These are phyloP conservation scores for Coremacera marginata DNA, from an alignment of 2,888 invertebrate genomes.

Conservation along the genomic window DNA sequence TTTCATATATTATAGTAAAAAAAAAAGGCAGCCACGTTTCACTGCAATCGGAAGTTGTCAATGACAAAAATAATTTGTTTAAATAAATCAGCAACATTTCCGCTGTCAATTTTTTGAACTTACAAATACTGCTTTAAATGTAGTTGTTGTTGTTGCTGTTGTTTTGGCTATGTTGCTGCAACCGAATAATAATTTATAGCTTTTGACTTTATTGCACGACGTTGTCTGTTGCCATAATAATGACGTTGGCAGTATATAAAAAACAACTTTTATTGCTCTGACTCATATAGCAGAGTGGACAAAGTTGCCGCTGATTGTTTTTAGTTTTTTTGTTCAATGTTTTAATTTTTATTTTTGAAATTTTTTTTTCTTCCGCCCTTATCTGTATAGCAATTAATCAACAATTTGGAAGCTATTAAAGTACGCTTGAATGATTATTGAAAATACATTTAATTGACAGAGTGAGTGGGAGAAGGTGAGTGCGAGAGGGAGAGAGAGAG, in stretches of 20 bases:
- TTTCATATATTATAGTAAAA: not conserved
- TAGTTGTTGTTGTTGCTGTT: constrained; percentile 12
- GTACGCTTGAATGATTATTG: constrained; percentile 50
- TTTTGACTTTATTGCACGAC: not conserved
- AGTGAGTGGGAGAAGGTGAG: not conserved
- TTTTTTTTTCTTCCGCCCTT: constrained; percentile 39
- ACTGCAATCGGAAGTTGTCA: constrained; percentile 26
- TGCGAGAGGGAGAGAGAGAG: not conserved
- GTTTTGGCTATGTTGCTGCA: not conserved
- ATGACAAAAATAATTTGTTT: constrained; percentile 34
- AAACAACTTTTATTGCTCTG: constrained; percentile 28
- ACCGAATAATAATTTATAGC: constrained; percentile 28
- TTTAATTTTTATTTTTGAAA: constrained; percentile 26
- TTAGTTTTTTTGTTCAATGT: not conserved
- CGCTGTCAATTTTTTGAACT: constrained; percentile 29
- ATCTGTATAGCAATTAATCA: constrained; percentile 52
- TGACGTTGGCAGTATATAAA: constrained; percentile 20
- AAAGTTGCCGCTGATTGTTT: not conserved
- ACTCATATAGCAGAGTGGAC: constrained; percentile 14
- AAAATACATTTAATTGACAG: constrained; percentile 24
- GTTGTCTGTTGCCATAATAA: constrained; percentile 10
- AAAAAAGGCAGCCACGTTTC: not conserved
- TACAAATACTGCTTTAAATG: not conserved
- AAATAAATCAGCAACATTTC: constrained; percentile 31
- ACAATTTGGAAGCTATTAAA: constrained; percentile 49